Percentiles rank a stretch among this genome's conserved stretches.
phyloP scores from a whole-genome alignment of 2,113 vertebrate genomes.

The Coracopsis vasa region DNA sequence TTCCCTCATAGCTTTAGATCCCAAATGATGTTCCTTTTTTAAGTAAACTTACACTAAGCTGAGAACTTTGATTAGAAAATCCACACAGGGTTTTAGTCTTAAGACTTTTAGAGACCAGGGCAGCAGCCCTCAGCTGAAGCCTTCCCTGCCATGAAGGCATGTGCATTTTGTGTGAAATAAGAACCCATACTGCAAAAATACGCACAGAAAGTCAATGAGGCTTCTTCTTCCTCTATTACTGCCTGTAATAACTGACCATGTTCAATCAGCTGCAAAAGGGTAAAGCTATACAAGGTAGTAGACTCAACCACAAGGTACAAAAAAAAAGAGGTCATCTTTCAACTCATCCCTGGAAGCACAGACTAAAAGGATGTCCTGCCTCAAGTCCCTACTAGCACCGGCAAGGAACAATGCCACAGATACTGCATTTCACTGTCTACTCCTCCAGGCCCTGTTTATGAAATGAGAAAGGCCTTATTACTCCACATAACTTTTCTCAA shows the following conservation, averaged over 20 bases:
- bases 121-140: background rate
- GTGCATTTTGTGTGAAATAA: background rate
- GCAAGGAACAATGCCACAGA: rapidly evolving
- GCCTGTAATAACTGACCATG: background rate
- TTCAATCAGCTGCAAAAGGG: background rate
- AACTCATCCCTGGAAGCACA: background rate
- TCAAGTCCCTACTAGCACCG: background rate
- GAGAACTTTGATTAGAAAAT: background rate
- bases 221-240: background rate
- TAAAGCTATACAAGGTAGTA: background rate
- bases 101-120: background rate
- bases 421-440: background rate
- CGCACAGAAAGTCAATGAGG: background rate
- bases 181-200: background rate
- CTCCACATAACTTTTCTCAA: background rate
- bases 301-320: background rate
- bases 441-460: background rate
- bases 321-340: background rate
- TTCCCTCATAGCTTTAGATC: background rate
- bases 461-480: background rate
- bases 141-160: background rate
- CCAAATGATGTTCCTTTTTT: background rate
- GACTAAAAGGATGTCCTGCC: background rate
- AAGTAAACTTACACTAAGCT: background rate
- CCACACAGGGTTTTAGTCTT: background rate